These are phyloP conservation scores for Rana temporaria DNA, from an alignment of 2,113 vertebrate species.

Conservation along the genomic window DNA sequence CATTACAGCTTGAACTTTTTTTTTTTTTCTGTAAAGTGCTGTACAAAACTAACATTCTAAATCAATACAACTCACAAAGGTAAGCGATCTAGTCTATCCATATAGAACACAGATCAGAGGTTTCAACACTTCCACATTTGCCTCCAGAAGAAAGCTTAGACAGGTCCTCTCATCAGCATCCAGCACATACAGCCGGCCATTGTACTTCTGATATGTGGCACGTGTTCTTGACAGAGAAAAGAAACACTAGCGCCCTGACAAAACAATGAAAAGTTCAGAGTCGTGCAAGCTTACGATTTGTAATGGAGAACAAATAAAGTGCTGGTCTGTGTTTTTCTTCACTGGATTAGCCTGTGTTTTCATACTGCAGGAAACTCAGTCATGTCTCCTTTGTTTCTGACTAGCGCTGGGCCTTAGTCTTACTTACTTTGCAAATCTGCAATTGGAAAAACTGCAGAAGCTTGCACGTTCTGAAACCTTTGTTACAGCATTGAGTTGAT, in stretches of 20 bases:
- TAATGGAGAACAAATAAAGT: slow-evolving; percentile 43
- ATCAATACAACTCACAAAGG: no score
- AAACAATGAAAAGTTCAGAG: not conserved
- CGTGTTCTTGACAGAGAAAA: slow-evolving; percentile 11
- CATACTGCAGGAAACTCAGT: not conserved
- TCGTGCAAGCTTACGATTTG: not conserved
- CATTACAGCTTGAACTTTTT: no score
- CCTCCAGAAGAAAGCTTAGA: not conserved
- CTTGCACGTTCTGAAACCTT: not conserved
- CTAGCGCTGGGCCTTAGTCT: not conserved
- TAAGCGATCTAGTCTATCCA: no score
- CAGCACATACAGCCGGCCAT: not conserved
- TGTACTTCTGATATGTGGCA: not conserved
- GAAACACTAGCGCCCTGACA: not conserved
- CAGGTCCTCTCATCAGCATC: not conserved
- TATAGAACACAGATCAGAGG: no score
- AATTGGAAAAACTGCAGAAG: not conserved
- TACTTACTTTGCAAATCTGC: slow-evolving; percentile 18
- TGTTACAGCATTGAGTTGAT: not conserved
- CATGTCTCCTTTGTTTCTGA: slow-evolving; percentile 8
- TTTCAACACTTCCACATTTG: no score
- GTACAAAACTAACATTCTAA: no score
- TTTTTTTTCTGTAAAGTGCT: no score
- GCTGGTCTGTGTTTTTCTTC: slow-evolving; percentile 19
- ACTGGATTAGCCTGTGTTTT: slow-evolving; percentile 20